Conservation (phyloP, 2,113 vertebrate species). For the Theristicus caerulescens region DNA sequence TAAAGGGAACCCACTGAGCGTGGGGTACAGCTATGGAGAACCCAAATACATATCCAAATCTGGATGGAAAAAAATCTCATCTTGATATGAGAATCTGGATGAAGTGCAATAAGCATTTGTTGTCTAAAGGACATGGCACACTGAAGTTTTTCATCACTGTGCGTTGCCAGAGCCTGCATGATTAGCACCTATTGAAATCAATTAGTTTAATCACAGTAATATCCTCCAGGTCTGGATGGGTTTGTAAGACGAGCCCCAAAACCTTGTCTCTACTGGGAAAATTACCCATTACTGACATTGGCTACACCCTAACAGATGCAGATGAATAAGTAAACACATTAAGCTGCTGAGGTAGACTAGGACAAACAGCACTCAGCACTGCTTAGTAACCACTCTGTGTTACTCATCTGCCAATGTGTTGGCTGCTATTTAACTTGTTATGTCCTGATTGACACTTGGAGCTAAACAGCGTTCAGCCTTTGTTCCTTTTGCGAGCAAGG, state of each 20-base stretch:
- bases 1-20: not conserved
- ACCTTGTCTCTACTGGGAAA: slow-evolving; percentile 27
- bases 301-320: slow-evolving; percentile 66
- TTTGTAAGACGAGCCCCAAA: slow-evolving; percentile 41
- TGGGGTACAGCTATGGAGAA: not conserved
- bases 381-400: slow-evolving; percentile 57
- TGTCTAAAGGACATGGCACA: not conserved
- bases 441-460: slow-evolving; percentile 57
- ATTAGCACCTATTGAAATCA: slow-evolving; percentile 55
- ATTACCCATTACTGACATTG: slow-evolving; percentile 45
- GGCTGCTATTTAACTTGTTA: slow-evolving; percentile 58
- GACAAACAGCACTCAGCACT: slow-evolving; percentile 41
- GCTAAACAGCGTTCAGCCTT: slow-evolving; percentile 22
- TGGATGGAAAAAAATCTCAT: not conserved
- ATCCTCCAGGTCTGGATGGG: slow-evolving; percentile 17
- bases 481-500: slow-evolving; percentile 36
- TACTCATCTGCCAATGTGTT: slow-evolving; percentile 65
- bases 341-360: slow-evolving; percentile 54
- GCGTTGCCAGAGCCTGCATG: not conserved
- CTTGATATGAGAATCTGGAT: not conserved
- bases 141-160: not conserved
- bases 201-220: slow-evolving; percentile 54
- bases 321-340: slow-evolving; percentile 69
- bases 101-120: not conserved
- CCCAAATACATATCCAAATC: not conserved